phyloP scores from a whole-genome alignment of 1,140 invertebrate species.

The Piezodorus guildinii region DNA sequence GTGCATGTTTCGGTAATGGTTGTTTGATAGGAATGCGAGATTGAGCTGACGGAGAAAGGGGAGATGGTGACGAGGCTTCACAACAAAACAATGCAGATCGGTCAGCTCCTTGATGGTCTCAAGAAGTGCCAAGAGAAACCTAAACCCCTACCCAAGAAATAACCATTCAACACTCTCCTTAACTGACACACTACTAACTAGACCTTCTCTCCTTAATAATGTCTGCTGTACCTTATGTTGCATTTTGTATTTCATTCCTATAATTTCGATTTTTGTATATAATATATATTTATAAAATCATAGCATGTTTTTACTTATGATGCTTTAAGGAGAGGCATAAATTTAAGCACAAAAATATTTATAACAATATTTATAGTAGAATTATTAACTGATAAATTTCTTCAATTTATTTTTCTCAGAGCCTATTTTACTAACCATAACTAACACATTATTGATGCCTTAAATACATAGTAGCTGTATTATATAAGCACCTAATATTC shows the following conservation, averaged over 20 bases:
- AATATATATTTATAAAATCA: background rate
- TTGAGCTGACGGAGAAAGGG: slow-evolving; percentile 81
- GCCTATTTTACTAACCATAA: too few relatives aligned
- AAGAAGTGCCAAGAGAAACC: slow-evolving; percentile 57
- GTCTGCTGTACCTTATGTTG: background rate
- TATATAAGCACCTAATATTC: too few relatives aligned
- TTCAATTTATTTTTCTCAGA: too few relatives aligned
- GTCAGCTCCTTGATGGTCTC: slow-evolving; percentile 76
- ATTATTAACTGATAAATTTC: too few relatives aligned
- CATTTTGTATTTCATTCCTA: background rate
- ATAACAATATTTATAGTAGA: too few relatives aligned
- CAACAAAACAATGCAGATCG: slow-evolving; percentile 79
- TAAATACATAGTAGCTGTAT: too few relatives aligned
- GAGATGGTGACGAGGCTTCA: slow-evolving; percentile 82
- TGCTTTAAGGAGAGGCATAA: slow-evolving; percentile 1
- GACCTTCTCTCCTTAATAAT: background rate
- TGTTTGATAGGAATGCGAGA: slow-evolving; percentile 69
- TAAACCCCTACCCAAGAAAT: slow-evolving; percentile 1
- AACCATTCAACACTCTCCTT: slow-evolving; percentile 6
- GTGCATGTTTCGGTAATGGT: slow-evolving; percentile 8
- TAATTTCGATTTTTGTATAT: background rate
- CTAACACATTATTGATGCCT: too few relatives aligned
- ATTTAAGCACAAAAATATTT: background rate
- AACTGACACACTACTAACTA: slow-evolving; percentile 7
- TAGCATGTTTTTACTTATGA: background rate